phyloP scores from a whole-genome alignment of 2,888 invertebrate genomes.

The Trichacis sp. region DNA sequence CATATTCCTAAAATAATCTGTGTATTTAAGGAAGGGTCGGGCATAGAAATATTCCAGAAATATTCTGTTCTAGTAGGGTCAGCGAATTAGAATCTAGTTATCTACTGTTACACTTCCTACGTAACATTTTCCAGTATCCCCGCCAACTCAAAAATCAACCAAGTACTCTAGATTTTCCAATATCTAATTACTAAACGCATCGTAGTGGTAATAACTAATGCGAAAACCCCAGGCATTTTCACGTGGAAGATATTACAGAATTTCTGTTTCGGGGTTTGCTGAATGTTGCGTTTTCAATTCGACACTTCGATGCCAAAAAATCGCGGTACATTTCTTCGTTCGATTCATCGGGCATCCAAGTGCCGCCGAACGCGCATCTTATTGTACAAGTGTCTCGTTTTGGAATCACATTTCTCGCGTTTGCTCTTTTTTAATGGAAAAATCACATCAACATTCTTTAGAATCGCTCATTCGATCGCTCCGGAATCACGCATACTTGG shows the following conservation, averaged over 20 bases:
- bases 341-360: slow-evolving; percentile 2
- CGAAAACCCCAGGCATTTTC: too few species aligned
- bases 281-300: too few species aligned
- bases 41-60: too few species aligned
- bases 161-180: slow-evolving; percentile 12
- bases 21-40: too few species aligned
- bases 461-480: slow-evolving; percentile 7
- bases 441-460: slow-evolving; percentile 12
- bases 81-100: not conserved
- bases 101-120: slow-evolving; percentile 3
- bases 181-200: slow-evolving; percentile 22
- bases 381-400: slow-evolving; percentile 14
- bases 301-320: slow-evolving; percentile 26
- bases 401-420: slow-evolving; percentile 28
- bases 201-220: slow-evolving; percentile 17
- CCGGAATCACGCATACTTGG: slow-evolving; percentile 19
- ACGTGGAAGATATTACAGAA: slow-evolving; percentile 38
- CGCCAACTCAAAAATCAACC: slow-evolving; percentile 6
- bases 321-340: too few species aligned
- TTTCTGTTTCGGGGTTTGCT: slow-evolving; percentile 24
- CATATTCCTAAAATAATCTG: too few species aligned
- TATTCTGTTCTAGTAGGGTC: not conserved
- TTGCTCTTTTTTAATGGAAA: slow-evolving; percentile 25
- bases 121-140: not conserved
- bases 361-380: slow-evolving; percentile 10